These are phyloP conservation scores for Euwallacea fornicatus DNA, from an alignment of 1,140 invertebrate species.

Conservation along the genomic window DNA sequence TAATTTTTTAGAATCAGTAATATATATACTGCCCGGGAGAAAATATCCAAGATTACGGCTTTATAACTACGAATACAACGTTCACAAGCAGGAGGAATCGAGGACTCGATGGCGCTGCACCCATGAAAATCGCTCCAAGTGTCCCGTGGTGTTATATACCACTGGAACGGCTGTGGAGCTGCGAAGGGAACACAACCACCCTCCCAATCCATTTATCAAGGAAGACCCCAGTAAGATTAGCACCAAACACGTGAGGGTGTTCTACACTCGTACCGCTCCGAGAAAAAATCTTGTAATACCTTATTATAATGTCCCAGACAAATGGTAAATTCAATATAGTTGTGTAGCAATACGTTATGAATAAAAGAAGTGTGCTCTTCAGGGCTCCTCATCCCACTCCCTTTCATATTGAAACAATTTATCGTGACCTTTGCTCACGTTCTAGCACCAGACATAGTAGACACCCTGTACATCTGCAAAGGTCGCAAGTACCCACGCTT, in stretches of 20 bases:
- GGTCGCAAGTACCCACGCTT: slow-evolving; percentile 40
- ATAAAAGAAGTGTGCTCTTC: too few species aligned
- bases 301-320: too few species aligned
- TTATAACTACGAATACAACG: slow-evolving; percentile 36
- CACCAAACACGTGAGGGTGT: too few species aligned
- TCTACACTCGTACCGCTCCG: too few species aligned
- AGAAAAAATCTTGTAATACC: too few species aligned
- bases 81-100: slow-evolving; percentile 33
- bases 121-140: slow-evolving; percentile 37
- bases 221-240: too few species aligned
- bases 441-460: not conserved
- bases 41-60: slow-evolving; percentile 43
- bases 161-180: slow-evolving; percentile 35
- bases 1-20: slow-evolving; percentile 31
- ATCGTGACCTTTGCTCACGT: too few species aligned
- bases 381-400: too few species aligned
- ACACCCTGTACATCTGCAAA: slow-evolving; percentile 32
- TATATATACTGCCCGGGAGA: slow-evolving; percentile 40
- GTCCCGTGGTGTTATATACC: slow-evolving; percentile 33
- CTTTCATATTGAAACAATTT: too few species aligned
- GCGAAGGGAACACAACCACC: slow-evolving; percentile 39
- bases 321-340: too few species aligned
- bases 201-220: not conserved
- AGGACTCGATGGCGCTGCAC: slow-evolving; percentile 43
- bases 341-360: too few species aligned